Evolutionary conservation across 2,888 invertebrate genomes (phyloP), one percentile per base, ranked within the genome.

Genomic region (Heterodera filipjevi): DNA sequence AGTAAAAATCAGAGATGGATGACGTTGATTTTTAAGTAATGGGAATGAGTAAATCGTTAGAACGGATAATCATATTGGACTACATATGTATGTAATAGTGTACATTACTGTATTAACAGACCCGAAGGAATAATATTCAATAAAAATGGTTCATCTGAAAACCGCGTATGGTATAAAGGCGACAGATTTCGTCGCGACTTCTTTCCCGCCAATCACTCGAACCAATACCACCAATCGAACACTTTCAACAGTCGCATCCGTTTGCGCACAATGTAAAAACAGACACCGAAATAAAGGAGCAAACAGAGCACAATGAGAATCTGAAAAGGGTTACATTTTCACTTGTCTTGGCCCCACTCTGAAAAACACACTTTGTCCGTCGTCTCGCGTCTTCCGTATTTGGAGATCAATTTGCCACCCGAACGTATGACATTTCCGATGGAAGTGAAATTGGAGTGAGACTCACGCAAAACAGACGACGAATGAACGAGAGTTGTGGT

Each of bases 331-430:
- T 68, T 19, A 64, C 22, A 64, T 35, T 19, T 14, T 68, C 6
- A 33, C 22, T 3, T 68, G 22, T 32, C 68, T 1, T 35, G 12
- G 10, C 33, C 35, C 32, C 27, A 5, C n/a, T 27, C 59, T 6
- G 10, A 27, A 59, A 27, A 59, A n/a, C n/a, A 12, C 59, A 59
- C 59, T 78, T 96, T 96, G 89, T 98, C 97, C 0, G 97, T 98
- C 83, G 95, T 93, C 91, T 98, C 97, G 59, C 97, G 92, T 77
- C 96, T 92, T 3, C 95, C 95, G 89, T 96, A 97, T 91, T 97
- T 98, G 78, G 95, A 95, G 70, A 98, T 91, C 14, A 98, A 91
- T 90, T 95, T 95, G 83, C 94, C 94, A 22, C 79, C 79, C 35
- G 79, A 79, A n/a, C 81, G 73, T 64, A 82, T 86, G 74, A 84